Conservation (phyloP, 2,797 vertebrate species). For the Acrossocheilus fasciatus region DNA sequence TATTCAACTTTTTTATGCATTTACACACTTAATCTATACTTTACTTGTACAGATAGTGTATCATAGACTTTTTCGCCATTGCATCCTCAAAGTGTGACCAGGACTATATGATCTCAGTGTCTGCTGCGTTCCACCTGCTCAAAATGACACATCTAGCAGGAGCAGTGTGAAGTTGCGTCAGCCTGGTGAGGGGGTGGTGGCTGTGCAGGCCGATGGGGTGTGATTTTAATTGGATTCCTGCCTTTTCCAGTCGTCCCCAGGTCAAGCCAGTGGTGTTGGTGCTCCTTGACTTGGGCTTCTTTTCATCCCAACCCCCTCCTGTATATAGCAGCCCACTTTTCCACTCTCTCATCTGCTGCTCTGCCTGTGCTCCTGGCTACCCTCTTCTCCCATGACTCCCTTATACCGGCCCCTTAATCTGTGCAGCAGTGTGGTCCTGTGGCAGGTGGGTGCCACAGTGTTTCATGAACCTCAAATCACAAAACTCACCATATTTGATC, state of each 20-base stretch:
- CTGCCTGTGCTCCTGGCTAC: constrained; percentile 73
- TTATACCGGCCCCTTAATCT: constrained; percentile 73
- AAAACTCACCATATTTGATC: constrained; percentile 44
- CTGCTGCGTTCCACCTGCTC: constrained; percentile 51
- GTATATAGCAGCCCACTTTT: constrained; percentile 63
- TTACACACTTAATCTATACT: neutral
- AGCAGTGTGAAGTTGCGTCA: constrained; percentile 63
- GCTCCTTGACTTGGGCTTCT: constrained; percentile 70
- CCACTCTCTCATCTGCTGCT: constrained; percentile 70
- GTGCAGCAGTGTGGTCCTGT: constrained; percentile 67
- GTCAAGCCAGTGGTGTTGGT: constrained; percentile 72
- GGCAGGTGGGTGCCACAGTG: constrained; percentile 68
- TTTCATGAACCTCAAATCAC: constrained; percentile 59
- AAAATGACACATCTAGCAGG: constrained; percentile 50
- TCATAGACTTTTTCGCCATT: constrained; percentile 68
- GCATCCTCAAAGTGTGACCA: constrained; percentile 63
- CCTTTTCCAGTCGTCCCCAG: constrained; percentile 67
- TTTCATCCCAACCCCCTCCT: constrained; percentile 71
- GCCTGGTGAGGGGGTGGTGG: constrained; percentile 59
- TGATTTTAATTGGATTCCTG: constrained; percentile 78
- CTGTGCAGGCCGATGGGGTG: constrained; percentile 68
- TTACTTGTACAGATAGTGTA: constrained; percentile 45
- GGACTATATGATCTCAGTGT: constrained; percentile 46
- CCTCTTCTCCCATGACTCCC: constrained; percentile 72
- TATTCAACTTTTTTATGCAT: constrained; percentile 21